phyloP scores from a whole-genome alignment of 2,888 invertebrate genomes.

The Gastracanthus pulcherrimus region DNA sequence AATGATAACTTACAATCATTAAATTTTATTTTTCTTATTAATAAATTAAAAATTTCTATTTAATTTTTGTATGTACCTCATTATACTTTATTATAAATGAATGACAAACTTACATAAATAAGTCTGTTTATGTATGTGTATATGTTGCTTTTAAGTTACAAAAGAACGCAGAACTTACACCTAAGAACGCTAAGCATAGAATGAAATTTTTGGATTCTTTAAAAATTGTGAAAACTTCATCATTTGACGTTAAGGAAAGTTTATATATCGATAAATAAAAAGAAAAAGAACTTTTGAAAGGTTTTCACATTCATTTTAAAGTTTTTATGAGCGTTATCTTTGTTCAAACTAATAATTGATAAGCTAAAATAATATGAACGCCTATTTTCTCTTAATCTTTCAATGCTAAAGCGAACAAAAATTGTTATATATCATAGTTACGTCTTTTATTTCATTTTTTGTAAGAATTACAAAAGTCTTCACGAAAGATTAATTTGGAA shows the following conservation, averaged over 20 bases:
- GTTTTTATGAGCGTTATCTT: neutral
- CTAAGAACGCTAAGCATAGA: slow-evolving; percentile 62
- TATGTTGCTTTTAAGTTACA: slow-evolving; percentile 61
- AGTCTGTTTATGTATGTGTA: slow-evolving; percentile 67
- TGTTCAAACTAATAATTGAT: neutral
- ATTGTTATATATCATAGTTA: neutral
- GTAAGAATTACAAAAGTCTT: slow-evolving; percentile 20
- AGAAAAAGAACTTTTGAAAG: neutral
- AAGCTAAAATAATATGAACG: slow-evolving; percentile 5
- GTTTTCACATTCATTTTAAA: slow-evolving; percentile 14
- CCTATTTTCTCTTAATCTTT: slow-evolving; percentile 12
- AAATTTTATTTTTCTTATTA: slow-evolving; percentile 31
- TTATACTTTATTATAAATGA: slow-evolving; percentile 74
- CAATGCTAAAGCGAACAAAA: slow-evolving; percentile 57
- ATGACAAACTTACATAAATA: slow-evolving; percentile 75
- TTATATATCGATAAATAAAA: neutral
- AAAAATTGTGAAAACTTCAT: slow-evolving; percentile 1
- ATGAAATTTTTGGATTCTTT: slow-evolving; percentile 13
- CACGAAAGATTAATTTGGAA: slow-evolving; percentile 24
- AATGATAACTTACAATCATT: slow-evolving; percentile 29
- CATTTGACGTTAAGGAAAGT: neutral
- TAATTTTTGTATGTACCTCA: slow-evolving; percentile 61
- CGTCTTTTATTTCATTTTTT: neutral
- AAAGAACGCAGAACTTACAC: slow-evolving; percentile 74
- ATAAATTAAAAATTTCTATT: slow-evolving; percentile 46